Evolutionary conservation across 2,113 vertebrate genomes (phyloP).

Genomic region (Pteropus alecto): DNA sequence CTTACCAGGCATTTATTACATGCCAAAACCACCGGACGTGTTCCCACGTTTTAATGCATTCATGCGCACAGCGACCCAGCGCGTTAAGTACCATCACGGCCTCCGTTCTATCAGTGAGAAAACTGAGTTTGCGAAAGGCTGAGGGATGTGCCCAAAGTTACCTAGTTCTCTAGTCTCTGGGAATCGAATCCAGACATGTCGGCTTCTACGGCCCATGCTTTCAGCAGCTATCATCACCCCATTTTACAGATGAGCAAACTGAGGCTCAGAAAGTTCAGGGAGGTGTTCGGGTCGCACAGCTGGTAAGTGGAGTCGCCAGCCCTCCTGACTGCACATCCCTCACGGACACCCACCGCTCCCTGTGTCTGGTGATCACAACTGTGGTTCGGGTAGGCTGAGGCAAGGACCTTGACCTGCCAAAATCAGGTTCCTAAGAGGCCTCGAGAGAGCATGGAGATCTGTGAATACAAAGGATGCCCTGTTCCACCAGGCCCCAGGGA

Average conservation of each 20-base stretch:
- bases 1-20: background rate
- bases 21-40: background rate
- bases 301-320: background rate
- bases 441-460: no score
- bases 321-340: background rate
- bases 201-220: background rate
- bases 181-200: background rate
- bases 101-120: background rate
- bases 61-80: rapidly evolving
- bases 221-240: background rate
- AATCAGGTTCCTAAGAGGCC: background rate
- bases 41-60: background rate
- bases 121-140: background rate
- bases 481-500: background rate
- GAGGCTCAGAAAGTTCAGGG: background rate
- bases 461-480: background rate
- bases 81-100: no score
- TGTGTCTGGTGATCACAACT: no score
- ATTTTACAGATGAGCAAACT: background rate
- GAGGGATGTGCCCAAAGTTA: background rate
- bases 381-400: no score
- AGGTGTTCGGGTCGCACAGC: background rate
- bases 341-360: background rate
- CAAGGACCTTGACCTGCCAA: background rate
- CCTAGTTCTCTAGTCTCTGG: background rate